Conservation (phyloP, 1,140 invertebrate genomes). For the Liolophura sinensis region DNA sequence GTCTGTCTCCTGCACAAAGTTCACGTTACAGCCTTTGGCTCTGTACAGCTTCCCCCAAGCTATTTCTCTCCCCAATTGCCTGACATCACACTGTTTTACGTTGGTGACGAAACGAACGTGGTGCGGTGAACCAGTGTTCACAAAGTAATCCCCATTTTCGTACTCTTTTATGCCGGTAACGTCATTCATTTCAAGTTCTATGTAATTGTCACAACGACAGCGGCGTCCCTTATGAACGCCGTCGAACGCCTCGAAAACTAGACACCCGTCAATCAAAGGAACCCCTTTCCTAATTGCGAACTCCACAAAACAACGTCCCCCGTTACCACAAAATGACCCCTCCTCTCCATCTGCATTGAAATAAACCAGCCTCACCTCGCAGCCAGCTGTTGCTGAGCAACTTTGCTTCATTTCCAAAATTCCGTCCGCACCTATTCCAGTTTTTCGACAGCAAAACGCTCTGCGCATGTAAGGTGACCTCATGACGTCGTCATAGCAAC, state of each 20-base stretch:
- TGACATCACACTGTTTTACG: conserved; percentile 10
- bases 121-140: conserved; percentile 27
- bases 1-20: conserved; percentile 12
- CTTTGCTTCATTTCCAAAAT: conserved; percentile 8
- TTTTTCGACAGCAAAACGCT: conserved; percentile 19
- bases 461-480: neutral
- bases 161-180: conserved; percentile 2
- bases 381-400: neutral
- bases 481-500: too few relatives aligned
- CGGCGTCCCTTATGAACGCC: conserved; percentile 14
- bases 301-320: conserved; percentile 17
- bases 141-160: conserved; percentile 12
- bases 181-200: conserved; percentile 13
- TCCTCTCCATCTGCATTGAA: conserved; percentile 20
- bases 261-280: neutral
- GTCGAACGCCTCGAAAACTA: conserved; percentile 21
- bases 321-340: conserved; percentile 29
- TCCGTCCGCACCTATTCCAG: conserved; percentile 30
- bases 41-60: conserved; percentile 8
- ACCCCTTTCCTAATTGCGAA: conserved; percentile 14
- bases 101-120: conserved; percentile 18
- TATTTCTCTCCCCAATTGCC: conserved; percentile 9
- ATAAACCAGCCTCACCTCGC: conserved; percentile 12
- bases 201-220: conserved; percentile 2
- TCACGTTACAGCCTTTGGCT: conserved; percentile 19